These are phyloP conservation scores for Orussus abietinus DNA, from an alignment of 1,140 invertebrate genomes.

Conservation along the genomic window DNA sequence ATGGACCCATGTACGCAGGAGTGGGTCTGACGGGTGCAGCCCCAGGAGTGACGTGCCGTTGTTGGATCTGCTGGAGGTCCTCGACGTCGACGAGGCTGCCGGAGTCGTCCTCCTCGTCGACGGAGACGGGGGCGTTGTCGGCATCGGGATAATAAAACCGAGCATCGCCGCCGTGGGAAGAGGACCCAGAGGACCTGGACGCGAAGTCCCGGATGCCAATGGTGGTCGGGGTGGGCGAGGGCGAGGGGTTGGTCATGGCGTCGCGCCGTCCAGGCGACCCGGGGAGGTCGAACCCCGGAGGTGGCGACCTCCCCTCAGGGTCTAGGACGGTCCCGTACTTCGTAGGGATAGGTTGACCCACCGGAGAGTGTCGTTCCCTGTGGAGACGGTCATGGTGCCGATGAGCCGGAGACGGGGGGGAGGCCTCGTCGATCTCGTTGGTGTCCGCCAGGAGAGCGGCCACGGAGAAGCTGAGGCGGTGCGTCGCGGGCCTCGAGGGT, in stretches of 20 bases:
- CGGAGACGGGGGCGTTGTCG: too few relatives aligned
- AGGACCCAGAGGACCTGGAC: constrained; percentile 35
- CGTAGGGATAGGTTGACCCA: too few relatives aligned
- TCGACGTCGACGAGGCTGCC: constrained; percentile 46
- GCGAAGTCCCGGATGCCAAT: constrained; percentile 13
- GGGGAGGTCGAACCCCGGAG: constrained; percentile 1
- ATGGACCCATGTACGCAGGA: constrained; percentile 41
- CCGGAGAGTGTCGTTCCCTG: constrained; percentile 12
- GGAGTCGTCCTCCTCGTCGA: constrained; percentile 42
- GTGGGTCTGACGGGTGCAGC: constrained; percentile 43
- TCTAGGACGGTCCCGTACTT: constrained; percentile 6
- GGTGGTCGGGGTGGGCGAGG: constrained; percentile 6
- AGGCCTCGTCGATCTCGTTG: constrained; percentile 19
- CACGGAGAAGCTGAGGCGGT: constrained; percentile 53
- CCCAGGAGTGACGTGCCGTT: constrained; percentile 24
- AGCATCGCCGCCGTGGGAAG: constrained; percentile 34
- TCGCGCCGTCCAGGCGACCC: constrained; percentile 13
- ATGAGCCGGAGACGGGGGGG: constrained; percentile 3
- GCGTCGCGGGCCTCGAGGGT: constrained; percentile 27
- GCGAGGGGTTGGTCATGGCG: constrained; percentile 10
- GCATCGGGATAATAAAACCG: too few relatives aligned
- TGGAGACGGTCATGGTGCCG: constrained; percentile 1
- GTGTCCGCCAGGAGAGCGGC: constrained; percentile 51
- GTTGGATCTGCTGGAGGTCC: constrained; percentile 33
- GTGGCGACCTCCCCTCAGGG: constrained; percentile 10